Conservation (phyloP, 2,888 invertebrate genomes). For the Melanostoma mellinum region DNA sequence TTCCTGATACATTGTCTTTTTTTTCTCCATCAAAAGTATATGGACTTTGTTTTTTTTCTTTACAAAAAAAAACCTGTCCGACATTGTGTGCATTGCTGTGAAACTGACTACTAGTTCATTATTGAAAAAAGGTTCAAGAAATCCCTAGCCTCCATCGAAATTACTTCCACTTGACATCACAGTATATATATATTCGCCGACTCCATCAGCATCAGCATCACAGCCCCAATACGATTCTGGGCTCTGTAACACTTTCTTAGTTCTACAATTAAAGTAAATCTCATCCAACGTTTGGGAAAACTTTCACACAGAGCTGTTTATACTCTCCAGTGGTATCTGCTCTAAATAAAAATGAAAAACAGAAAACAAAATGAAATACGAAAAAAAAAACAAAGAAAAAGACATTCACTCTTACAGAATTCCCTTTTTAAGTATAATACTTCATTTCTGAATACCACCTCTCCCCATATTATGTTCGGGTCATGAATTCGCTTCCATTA, state of each 20-base stretch:
- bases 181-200: neutral
- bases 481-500: conserved; percentile 69
- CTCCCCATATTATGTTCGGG: conserved; percentile 63
- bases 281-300: conserved; percentile 18
- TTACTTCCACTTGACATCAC: neutral
- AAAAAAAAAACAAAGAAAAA: conserved; percentile 31
- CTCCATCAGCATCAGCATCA: conserved; percentile 24
- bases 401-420: conserved; percentile 62
- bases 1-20: too few species aligned
- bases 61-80: too few species aligned
- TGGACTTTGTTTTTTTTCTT: too few species aligned
- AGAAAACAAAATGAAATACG: neutral
- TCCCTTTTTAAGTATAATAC: conserved; percentile 60
- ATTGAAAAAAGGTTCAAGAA: too few species aligned
- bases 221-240: conserved; percentile 12
- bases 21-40: too few species aligned
- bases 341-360: conserved; percentile 12
- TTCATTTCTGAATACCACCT: conserved; percentile 68
- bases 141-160: neutral
- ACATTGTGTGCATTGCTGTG: too few species aligned
- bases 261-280: conserved; percentile 40
- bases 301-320: conserved; percentile 6
- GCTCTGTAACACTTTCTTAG: conserved; percentile 26
- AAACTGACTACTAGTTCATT: too few species aligned
- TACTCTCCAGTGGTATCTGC: conserved; percentile 9